phyloP scores from a whole-genome alignment of 2,113 vertebrate species.

The Herpailurus yagouaroundi region DNA sequence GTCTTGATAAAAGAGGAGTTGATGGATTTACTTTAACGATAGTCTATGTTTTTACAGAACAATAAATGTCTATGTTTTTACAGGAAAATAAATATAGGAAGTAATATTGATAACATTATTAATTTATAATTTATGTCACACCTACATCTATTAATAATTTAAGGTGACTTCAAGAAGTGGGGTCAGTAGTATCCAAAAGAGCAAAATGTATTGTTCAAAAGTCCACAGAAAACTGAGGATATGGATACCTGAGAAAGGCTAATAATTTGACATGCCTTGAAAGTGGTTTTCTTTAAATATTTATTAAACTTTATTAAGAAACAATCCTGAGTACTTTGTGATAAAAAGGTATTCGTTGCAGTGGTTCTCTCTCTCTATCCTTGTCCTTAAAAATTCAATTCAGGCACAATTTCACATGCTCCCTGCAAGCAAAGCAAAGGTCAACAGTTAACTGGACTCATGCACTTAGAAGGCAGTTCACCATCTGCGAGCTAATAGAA shows the following conservation, averaged over 20 bases:
- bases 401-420: neutral
- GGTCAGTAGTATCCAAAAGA: neutral
- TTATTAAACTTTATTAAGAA: neutral
- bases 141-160: constrained; percentile 33
- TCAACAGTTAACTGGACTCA: neutral
- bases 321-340: neutral
- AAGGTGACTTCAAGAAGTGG: neutral
- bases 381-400: neutral
- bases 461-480: neutral
- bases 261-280: neutral
- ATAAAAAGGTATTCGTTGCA: neutral
- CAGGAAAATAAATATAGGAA: neutral
- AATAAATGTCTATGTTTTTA: no score
- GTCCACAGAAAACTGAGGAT: neutral
- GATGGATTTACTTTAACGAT: neutral
- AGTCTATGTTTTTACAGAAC: neutral
- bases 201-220: neutral
- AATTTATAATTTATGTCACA: neutral
- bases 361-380: neutral
- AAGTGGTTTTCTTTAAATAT: neutral
- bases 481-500: neutral
- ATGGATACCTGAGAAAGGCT: neutral
- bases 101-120: neutral
- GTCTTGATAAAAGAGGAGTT: neutral
- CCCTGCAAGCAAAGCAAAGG: neutral